Conservation (phyloP, 2,113 vertebrate species). For the Calidris pugnax region DNA sequence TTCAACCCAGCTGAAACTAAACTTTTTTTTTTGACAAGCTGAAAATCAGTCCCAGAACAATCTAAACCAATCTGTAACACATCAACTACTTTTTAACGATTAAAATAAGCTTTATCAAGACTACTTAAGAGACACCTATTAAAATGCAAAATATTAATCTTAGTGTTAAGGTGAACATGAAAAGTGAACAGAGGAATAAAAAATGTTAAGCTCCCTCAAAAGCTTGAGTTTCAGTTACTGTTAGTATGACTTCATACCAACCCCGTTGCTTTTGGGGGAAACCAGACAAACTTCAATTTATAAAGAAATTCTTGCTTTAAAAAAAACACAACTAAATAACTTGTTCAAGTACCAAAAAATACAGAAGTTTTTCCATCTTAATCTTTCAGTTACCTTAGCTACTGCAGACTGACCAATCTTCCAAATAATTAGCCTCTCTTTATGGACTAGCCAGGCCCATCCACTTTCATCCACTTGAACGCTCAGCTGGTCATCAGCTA, state of each 20-base stretch:
- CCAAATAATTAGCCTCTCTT: constrained; percentile 91
- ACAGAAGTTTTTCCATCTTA: neutral
- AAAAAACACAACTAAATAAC: neutral
- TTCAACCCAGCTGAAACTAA: neutral
- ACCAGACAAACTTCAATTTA: neutral
- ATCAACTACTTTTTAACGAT: neutral
- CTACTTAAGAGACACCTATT: neutral
- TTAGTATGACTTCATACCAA: neutral
- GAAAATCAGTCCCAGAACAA: neutral
- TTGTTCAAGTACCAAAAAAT: neutral
- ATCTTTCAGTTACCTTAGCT: constrained; percentile 83
- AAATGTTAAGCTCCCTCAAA: neutral
- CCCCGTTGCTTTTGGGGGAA: fast-evolving
- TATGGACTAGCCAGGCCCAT: constrained; percentile 94
- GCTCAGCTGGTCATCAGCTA: constrained; percentile 85
- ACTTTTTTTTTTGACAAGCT: neutral
- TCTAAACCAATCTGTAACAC: neutral
- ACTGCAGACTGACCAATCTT: constrained; percentile 88
- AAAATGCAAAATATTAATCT: neutral
- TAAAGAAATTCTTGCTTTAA: neutral
- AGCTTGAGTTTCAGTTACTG: neutral
- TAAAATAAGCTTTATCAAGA: neutral
- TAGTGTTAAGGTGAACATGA: neutral
- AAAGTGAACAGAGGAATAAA: neutral
- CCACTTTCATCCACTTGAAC: constrained; percentile 88